phyloP scores from a whole-genome alignment of 2,113 vertebrate species.

The Benitochromis conjunctus region DNA sequence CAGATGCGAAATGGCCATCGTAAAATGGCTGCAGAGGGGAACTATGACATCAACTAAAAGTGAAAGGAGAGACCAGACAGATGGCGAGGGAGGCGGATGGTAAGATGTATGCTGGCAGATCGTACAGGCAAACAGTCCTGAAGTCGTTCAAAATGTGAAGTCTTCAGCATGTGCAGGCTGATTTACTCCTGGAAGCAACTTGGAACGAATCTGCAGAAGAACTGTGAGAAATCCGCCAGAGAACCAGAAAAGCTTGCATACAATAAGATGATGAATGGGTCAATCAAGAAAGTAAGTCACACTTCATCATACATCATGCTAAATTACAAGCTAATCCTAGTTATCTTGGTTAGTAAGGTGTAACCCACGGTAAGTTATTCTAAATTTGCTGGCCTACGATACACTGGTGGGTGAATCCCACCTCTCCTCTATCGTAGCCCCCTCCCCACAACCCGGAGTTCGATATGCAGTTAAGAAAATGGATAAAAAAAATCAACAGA shows the following conservation, averaged over 20 bases:
- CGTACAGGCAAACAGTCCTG: constrained; percentile 7
- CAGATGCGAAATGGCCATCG: constrained; percentile 25
- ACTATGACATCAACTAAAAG: constrained; percentile 27
- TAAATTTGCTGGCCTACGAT: background rate
- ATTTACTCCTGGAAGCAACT: background rate
- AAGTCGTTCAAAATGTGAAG: constrained; percentile 2
- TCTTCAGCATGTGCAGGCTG: background rate
- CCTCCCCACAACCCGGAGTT: background rate
- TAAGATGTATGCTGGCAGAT: constrained; percentile 32
- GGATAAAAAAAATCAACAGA: background rate
- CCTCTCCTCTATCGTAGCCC: background rate
- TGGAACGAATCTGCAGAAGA: background rate
- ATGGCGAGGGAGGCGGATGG: constrained; percentile 39
- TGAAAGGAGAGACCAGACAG: constrained; percentile 39
- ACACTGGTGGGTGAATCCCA: background rate
- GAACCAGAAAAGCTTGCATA: background rate
- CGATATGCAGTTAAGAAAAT: background rate
- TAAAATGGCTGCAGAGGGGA: constrained; percentile 26
- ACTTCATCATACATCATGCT: rapidly evolving
- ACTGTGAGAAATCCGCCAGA: background rate
- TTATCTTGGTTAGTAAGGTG: background rate
- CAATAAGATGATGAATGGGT: background rate
- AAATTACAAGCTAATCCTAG: background rate
- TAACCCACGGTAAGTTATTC: background rate
- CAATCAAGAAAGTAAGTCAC: background rate